These are phyloP conservation scores for Takifugu ocellatus DNA, from an alignment of 2,797 vertebrate species.

Conservation along the genomic window DNA sequence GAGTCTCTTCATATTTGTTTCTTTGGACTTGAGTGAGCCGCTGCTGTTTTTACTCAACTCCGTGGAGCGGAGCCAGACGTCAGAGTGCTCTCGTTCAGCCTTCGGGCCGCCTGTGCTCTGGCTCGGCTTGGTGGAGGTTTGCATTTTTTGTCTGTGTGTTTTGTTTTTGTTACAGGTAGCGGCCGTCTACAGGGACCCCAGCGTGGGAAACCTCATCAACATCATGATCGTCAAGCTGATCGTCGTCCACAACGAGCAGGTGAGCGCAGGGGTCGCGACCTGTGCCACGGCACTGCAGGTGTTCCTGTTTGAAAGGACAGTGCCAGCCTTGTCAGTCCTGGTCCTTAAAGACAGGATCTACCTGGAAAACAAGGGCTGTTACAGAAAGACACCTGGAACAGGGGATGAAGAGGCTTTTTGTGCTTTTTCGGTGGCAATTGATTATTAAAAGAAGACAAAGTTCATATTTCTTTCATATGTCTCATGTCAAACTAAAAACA, in stretches of 20 bases:
- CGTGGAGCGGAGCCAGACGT: constrained; percentile 8
- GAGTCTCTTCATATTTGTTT: constrained; percentile 24
- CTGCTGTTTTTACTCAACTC: constrained; percentile 42
- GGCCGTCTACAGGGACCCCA: constrained; percentile 93
- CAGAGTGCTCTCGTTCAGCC: constrained; percentile 6
- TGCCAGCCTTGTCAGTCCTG: constrained; percentile 54
- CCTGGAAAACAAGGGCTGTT: constrained; percentile 38
- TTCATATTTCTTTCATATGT: neutral
- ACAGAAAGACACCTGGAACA: constrained; percentile 47
- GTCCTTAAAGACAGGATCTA: constrained; percentile 39
- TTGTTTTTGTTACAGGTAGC: constrained; percentile 86
- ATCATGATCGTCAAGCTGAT: constrained; percentile 93
- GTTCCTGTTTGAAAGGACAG: constrained; percentile 52
- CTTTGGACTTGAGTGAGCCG: constrained; percentile 30
- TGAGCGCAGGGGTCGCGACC: constrained; percentile 60
- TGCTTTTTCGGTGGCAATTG: constrained; percentile 4
- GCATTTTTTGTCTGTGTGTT: constrained; percentile 65
- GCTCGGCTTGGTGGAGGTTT: constrained; percentile 53
- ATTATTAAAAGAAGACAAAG: constrained; percentile 3
- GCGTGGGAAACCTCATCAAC: constrained; percentile 96
- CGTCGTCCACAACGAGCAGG: constrained; percentile 92
- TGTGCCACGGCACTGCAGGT: constrained; percentile 57
- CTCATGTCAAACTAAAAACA: neutral
- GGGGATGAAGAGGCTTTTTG: constrained; percentile 5
- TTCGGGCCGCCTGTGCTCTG: constrained; percentile 3